These are phyloP conservation scores for Vanacampus margaritifer DNA, from an alignment of 2,113 vertebrate species.

Conservation along the genomic window DNA sequence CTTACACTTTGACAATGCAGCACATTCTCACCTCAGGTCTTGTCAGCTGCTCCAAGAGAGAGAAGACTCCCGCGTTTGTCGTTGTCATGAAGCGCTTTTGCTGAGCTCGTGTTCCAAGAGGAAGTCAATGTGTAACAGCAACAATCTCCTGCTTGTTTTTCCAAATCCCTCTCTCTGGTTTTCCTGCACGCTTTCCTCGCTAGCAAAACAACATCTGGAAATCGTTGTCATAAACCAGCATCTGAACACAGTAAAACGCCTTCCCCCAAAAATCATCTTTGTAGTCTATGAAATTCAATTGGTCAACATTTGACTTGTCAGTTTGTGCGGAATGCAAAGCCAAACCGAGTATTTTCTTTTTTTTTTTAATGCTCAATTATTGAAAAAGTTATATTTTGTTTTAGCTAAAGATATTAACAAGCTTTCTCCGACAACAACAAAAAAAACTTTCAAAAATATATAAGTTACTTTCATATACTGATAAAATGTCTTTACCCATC, in stretches of 20 bases:
- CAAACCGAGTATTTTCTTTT: no score
- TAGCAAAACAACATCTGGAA: neutral
- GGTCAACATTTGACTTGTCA: neutral
- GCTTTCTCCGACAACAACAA: no score
- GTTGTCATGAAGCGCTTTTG: neutral
- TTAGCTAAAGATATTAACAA: no score
- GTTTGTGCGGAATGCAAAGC: neutral
- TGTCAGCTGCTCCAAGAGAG: neutral
- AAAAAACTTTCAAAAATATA: no score
- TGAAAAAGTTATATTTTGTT: no score
- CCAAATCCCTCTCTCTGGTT: neutral
- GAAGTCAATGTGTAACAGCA: constrained; percentile 32
- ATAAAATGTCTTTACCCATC: no score
- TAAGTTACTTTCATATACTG: no score
- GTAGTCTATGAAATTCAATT: neutral
- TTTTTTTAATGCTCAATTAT: no score
- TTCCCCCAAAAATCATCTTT: neutral
- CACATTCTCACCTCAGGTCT: constrained; percentile 1
- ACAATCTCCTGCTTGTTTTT: neutral
- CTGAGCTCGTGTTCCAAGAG: neutral
- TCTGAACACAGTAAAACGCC: neutral
- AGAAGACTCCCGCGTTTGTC: neutral
- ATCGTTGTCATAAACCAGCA: neutral
- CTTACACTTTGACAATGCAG: neutral
- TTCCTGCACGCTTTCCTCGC: neutral